Evolutionary conservation across 2,797 vertebrate genomes (phyloP), one percentile per base, ranked within the genome.

Genomic region (Cheirogaleus major): DNA sequence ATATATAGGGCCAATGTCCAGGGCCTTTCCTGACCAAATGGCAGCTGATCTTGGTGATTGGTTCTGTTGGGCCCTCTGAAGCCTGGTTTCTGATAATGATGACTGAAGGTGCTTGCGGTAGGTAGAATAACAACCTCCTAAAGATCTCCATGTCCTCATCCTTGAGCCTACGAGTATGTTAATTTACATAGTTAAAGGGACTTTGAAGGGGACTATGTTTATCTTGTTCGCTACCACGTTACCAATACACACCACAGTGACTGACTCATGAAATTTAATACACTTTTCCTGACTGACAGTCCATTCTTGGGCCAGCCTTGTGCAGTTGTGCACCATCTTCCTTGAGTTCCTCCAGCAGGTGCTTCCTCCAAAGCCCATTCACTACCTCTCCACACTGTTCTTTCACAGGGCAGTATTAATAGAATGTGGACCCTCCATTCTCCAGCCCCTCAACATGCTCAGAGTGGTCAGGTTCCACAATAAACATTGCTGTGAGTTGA

Each of bases 211-310:
- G 3, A 38, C 57, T 1, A n/a, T n/a, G 7, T 8, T 10, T 45
- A 1, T 48, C 57, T 65, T 78, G 2, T 61, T 2, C 7, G 73
- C 57, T 8, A 27, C 1, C 3, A 0, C 15, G 17, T 20, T 25
- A 50, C 2, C 7, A 59, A 13, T 15, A 17, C 10, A 5, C 3
- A 76, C 14, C 23, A 22, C 7, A 32, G 1, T 7, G 5, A 59
- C 17, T 52, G 55, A 50, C 48, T 73, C 4, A 23, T 10, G 5
- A 48, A 67, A 57, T 30, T 48, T 25, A 32, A 30, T 41, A 7
- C 12, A 9, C 32, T 5, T 48, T 32, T 81, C 48, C n/a, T 35
- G 41, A 57, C 20, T 12, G 5, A 57, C 8, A 45, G 20, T 9
- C 27, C 41, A 83, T 1, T 2, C 32, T 50, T 9, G 12, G 4